Percentiles rank a stretch among this genome's conserved stretches.
These are phyloP conservation scores for Drosophila emarginata DNA, from an alignment of 2,888 invertebrate species.

Conservation along the genomic window DNA sequence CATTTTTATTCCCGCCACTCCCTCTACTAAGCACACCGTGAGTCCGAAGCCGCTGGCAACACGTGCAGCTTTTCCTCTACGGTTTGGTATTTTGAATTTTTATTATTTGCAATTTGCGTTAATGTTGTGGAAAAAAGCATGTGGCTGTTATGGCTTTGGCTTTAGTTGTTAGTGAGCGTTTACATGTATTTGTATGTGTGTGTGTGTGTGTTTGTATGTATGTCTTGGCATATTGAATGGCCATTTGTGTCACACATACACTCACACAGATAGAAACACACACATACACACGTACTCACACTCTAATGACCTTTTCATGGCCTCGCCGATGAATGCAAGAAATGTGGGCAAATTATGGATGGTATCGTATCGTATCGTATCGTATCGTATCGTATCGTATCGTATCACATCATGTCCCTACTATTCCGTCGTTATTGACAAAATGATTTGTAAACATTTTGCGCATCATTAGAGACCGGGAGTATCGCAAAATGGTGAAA, in stretches of 20 bases:
- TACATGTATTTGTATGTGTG: slow-evolving; percentile 21
- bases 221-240: slow-evolving; percentile 74
- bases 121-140: slow-evolving; percentile 79
- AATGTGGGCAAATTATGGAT: slow-evolving; percentile 76
- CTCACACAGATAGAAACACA: slow-evolving; percentile 59
- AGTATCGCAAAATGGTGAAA: not conserved
- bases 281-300: slow-evolving; percentile 71
- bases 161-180: slow-evolving; percentile 38
- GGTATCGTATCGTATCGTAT: slow-evolving; percentile 21
- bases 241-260: slow-evolving; percentile 68
- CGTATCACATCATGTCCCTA: slow-evolving; percentile 33
- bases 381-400: slow-evolving; percentile 14
- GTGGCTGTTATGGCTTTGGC: slow-evolving; percentile 77
- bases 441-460: slow-evolving; percentile 78
- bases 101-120: slow-evolving; percentile 80
- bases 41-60: slow-evolving; percentile 41
- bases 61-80: slow-evolving; percentile 66
- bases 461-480: slow-evolving; percentile 69
- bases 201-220: slow-evolving; percentile 23
- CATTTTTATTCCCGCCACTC: not conserved
- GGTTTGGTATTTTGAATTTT: slow-evolving; percentile 78
- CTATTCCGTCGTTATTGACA: slow-evolving; percentile 68
- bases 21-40: not conserved
- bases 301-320: slow-evolving; percentile 67
- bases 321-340: slow-evolving; percentile 72